Conservation (phyloP, 2,797 vertebrate species). For the Lophius americanus region DNA sequence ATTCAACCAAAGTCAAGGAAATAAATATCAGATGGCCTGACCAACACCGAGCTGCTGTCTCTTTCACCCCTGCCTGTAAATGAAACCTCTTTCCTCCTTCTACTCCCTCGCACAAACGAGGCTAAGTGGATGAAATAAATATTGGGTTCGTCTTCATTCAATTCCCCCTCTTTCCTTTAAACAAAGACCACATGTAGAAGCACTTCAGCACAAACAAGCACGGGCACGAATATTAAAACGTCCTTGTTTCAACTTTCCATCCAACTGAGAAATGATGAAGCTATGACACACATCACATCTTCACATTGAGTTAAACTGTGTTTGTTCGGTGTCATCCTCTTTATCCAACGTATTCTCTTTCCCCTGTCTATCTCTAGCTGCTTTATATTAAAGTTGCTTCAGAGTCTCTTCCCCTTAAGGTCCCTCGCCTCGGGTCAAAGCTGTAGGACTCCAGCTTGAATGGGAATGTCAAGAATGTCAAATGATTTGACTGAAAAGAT, state of each 20-base stretch:
- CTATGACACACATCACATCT: background rate
- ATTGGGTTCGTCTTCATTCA: conserved; percentile 10
- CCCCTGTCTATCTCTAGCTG: background rate
- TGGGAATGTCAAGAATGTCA: conserved; percentile 43
- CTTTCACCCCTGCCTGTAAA: conserved; percentile 5
- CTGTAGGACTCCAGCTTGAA: conserved; percentile 20
- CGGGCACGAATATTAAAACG: conserved; percentile 4
- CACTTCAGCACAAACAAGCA: conserved; percentile 14
- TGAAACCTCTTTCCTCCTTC: background rate
- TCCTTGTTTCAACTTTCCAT: conserved; percentile 12
- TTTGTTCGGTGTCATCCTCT: background rate
- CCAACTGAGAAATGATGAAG: background rate
- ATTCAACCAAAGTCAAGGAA: too few species aligned
- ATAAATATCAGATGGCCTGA: background rate
- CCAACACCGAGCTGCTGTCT: background rate
- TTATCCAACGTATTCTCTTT: background rate
- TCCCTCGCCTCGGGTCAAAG: background rate
- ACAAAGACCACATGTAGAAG: conserved; percentile 47
- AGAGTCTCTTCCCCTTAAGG: conserved; percentile 6
- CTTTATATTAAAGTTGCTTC: background rate
- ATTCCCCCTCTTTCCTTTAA: conserved; percentile 21
- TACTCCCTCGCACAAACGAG: background rate
- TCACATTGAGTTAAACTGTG: background rate
- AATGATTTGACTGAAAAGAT: conserved; percentile 33
- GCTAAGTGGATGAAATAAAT: conserved; percentile 6